phyloP scores from a whole-genome alignment of 92 coral and sea anemone species.

The Desmophyllum pertusum region DNA sequence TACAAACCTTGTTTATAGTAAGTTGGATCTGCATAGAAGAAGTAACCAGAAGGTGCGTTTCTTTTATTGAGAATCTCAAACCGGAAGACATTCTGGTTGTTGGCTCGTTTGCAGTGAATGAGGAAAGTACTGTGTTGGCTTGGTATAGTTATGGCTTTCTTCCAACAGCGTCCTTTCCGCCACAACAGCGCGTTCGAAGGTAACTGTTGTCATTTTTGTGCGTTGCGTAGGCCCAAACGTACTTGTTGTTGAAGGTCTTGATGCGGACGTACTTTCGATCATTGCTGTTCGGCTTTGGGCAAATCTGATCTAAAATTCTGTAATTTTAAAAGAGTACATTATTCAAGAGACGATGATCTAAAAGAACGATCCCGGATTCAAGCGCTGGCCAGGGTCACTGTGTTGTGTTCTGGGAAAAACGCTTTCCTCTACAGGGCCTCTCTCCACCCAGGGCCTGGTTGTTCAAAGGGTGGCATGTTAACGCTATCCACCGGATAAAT shows the following conservation, averaged over 20 bases:
- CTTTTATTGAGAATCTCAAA: conserved; percentile 43
- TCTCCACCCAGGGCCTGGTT: too few species aligned
- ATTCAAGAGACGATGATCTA: too few species aligned
- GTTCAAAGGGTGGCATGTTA: too few species aligned
- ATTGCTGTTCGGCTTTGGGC: conserved; percentile 44
- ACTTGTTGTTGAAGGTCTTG: conserved; percentile 59
- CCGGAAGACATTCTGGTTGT: conserved; percentile 21
- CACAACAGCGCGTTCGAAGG: conserved; percentile 54
- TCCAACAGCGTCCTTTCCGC: conserved; percentile 43
- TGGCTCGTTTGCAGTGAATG: conserved; percentile 35
- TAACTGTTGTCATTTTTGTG: conserved; percentile 13
- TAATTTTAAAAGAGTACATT: too few species aligned
- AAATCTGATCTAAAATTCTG: conserved; percentile 57
- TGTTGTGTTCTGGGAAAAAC: too few species aligned
- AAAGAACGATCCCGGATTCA: too few species aligned
- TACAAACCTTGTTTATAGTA: not conserved
- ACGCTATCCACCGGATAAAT: too few species aligned
- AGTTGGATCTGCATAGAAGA: conserved; percentile 24
- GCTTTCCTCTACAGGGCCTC: too few species aligned
- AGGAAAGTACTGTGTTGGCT: conserved; percentile 50
- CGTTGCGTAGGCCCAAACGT: conserved; percentile 41
- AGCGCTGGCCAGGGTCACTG: too few species aligned
- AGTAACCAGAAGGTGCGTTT: conserved; percentile 48
- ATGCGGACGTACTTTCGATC: conserved; percentile 60
- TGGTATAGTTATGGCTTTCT: conserved; percentile 39